These are phyloP conservation scores for Danio albolineatus DNA, from an alignment of 2,797 vertebrate species.

Conservation along the genomic window DNA sequence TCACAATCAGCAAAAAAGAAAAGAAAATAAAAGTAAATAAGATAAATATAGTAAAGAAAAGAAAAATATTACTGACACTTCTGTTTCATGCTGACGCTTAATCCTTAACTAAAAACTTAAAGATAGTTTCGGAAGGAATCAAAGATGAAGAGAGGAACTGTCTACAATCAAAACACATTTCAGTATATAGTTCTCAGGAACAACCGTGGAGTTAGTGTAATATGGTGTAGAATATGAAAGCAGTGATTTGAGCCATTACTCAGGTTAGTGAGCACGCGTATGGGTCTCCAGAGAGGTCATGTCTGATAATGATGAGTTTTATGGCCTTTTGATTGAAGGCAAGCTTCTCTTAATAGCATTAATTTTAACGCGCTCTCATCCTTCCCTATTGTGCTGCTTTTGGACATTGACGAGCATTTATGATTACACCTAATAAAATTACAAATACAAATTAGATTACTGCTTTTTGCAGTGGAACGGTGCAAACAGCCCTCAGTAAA, in stretches of 20 bases:
- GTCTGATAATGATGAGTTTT: slow-evolving; percentile 55
- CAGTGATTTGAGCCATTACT: slow-evolving; percentile 62
- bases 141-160: no score
- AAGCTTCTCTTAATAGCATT: slow-evolving; percentile 54
- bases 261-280: slow-evolving; percentile 49
- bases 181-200: not conserved
- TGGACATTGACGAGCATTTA: slow-evolving; percentile 55
- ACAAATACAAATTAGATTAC: slow-evolving; percentile 58
- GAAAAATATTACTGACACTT: no score
- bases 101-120: no score
- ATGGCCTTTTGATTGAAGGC: slow-evolving; percentile 51
- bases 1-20: no score
- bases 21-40: no score
- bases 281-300: slow-evolving; percentile 39
- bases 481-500: slow-evolving; percentile 18
- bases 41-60: no score
- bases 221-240: slow-evolving; percentile 47
- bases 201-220: slow-evolving; percentile 18
- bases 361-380: slow-evolving; percentile 48
- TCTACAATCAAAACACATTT: no score
- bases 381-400: slow-evolving; percentile 40
- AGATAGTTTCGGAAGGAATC: no score
- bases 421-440: slow-evolving; percentile 52
- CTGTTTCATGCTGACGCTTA: no score
- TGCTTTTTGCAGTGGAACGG: slow-evolving; percentile 33